Conservation (phyloP, 2,888 invertebrate species). For the Globia sparganii region DNA sequence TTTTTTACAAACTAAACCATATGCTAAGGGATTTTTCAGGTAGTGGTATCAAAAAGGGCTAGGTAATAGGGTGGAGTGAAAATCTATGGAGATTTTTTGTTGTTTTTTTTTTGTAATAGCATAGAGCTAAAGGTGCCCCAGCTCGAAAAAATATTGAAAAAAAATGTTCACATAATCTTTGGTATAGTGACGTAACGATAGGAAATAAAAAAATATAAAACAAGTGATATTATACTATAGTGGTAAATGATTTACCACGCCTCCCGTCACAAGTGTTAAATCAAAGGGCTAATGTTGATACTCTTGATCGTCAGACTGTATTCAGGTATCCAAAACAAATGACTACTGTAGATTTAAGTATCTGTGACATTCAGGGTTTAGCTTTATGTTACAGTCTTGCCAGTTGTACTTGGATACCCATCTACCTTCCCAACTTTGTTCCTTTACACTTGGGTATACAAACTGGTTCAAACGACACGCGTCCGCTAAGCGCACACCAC, state of each 20-base stretch:
- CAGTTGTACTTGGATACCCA: neutral
- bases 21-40: too few species aligned
- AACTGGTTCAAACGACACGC: too few species aligned
- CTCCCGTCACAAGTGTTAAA: neutral
- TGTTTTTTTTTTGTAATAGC: too few species aligned
- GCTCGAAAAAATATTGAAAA: too few species aligned
- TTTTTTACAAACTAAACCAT: neutral
- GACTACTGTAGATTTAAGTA: neutral
- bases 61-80: too few species aligned
- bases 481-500: too few species aligned
- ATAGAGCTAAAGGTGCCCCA: too few species aligned
- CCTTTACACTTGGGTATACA: slow-evolving; percentile 11
- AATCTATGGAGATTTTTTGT: too few species aligned
- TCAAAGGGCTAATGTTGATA: neutral
- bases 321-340: neutral
- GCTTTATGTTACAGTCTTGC: neutral
- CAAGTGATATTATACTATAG: neutral
- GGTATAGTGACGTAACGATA: too few species aligned
- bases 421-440: neutral
- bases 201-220: neutral
- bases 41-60: too few species aligned
- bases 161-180: neutral
- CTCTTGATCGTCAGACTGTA: neutral
- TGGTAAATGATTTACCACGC: too few species aligned
- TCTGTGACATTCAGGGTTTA: slow-evolving; percentile 2